A percentile compares a stretch with the other conserved stretches of the same genome.
phyloP scores from a whole-genome alignment of 2,888 invertebrate species.

The Agriopis leucophaearia region DNA sequence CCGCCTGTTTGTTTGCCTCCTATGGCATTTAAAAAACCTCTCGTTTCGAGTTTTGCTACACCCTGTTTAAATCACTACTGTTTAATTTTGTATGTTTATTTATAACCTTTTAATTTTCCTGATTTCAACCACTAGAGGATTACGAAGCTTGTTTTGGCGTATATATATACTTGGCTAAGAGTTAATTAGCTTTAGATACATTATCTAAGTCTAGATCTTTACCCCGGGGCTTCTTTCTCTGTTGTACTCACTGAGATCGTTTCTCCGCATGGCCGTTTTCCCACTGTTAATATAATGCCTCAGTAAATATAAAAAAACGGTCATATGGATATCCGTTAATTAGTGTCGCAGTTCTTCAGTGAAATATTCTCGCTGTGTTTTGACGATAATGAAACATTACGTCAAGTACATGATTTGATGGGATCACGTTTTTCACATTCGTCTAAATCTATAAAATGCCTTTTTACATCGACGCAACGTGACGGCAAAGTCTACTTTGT shows the following conservation, averaged over 20 bases:
- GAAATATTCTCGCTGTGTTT: too few species aligned
- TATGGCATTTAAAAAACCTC: too few species aligned
- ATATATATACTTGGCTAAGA: background rate
- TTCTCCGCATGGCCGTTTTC: background rate
- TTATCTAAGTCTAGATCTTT: background rate
- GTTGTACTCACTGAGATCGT: background rate
- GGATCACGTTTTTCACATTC: too few species aligned
- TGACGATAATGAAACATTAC: too few species aligned
- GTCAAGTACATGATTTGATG: too few species aligned
- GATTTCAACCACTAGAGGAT: background rate
- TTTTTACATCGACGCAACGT: too few species aligned
- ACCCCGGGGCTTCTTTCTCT: background rate
- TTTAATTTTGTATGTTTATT: background rate
- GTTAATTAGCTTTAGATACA: slow-evolving; percentile 1
- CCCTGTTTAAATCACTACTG: too few species aligned
- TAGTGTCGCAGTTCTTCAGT: too few species aligned
- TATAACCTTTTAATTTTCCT: background rate
- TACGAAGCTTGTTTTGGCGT: background rate
- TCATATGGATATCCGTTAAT: too few species aligned
- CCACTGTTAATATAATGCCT: background rate
- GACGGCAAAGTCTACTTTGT: too few species aligned
- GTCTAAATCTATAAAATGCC: too few species aligned
- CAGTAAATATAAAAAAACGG: background rate
- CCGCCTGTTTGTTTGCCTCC: too few species aligned
- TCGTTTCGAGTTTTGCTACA: background rate